Conservation (phyloP, 1,140 invertebrate species). For the Bombus turneri region DNA sequence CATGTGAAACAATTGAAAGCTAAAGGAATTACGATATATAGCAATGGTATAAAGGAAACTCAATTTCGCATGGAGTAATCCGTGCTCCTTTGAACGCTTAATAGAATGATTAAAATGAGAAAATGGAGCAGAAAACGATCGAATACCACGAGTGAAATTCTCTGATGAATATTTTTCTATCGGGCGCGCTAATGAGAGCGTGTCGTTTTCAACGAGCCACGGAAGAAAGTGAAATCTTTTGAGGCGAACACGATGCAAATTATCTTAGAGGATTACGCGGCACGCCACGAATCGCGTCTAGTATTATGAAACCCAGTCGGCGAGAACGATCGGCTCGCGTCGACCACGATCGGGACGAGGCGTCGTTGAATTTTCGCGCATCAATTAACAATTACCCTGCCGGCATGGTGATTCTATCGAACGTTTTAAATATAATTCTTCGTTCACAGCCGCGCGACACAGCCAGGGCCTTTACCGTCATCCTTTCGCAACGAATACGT, state of each 20-base stretch:
- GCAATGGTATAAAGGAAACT: not conserved
- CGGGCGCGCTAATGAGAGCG: not conserved
- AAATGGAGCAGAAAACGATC: not conserved
- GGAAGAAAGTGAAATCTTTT: constrained; percentile 33
- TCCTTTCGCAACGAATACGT: not conserved
- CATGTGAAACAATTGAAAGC: not conserved
- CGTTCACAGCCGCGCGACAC: constrained; percentile 51
- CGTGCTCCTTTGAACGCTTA: not conserved
- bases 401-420: constrained; percentile 56
- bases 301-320: constrained; percentile 24
- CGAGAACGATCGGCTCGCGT: not conserved
- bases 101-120: too few relatives aligned
- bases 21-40: not conserved
- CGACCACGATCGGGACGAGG: not conserved
- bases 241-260: constrained; percentile 11
- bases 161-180: not conserved
- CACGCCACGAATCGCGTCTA: constrained; percentile 32
- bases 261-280: constrained; percentile 36
- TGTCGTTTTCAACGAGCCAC: not conserved
- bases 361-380: constrained; percentile 33
- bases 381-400: constrained; percentile 62
- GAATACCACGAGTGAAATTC: not conserved
- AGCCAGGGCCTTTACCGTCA: constrained; percentile 41
- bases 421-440: constrained; percentile 63
- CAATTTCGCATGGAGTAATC: not conserved